Base-by-base conservation (phyloP, 1,140 invertebrate genomes). In the Spodoptera litura region DNA sequence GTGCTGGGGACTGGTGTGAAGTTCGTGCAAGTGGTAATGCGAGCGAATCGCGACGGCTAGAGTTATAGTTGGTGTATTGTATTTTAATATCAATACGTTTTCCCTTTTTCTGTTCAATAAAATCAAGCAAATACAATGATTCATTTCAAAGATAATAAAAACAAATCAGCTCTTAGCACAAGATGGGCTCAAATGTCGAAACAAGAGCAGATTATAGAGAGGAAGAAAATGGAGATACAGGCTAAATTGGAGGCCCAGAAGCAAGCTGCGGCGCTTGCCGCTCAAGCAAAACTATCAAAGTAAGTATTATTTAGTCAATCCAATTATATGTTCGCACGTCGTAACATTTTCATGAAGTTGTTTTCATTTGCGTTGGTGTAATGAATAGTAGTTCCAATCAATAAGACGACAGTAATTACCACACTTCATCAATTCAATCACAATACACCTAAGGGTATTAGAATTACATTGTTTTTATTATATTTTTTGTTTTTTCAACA, bases 151-250 rank as follows among this genome's bases (percentile, higher is more conserved):
- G 91, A 93, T 62, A 89, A 74, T 64, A 94, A 93, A 82, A 93
- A 88, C 78, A 94, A 94, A 86, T 93, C 94, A 0, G 92, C 94
- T 0, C 82, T 95, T 13, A 95, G 91, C 81, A 94, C 94, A 91
- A 92, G 94, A 92, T 95, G 94, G 94, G 96, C 96, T 61, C 97
- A 98, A 95, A 97, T 97, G 97, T 96, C 96, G 20, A 97, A 97
- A 85, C 97, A 97, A 85, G 97, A 97, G 88, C 96, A 97, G 93
- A 95, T 97, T 78, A 97, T 98, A 82, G 97, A 97, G 87, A 96
- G 97, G 85, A 97, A 97, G 87, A 97, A 97, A 88, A 95, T 92
- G 83, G 92, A 94, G 86, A 93, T 95, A 80, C 93, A 94, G 83
- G 91, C 93, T 10, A 95, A 94, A 78, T 68, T 92, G 71, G 93